Base-by-base conservation (phyloP, 2,888 invertebrate species). In the Polydrusus pterygomalis region DNA sequence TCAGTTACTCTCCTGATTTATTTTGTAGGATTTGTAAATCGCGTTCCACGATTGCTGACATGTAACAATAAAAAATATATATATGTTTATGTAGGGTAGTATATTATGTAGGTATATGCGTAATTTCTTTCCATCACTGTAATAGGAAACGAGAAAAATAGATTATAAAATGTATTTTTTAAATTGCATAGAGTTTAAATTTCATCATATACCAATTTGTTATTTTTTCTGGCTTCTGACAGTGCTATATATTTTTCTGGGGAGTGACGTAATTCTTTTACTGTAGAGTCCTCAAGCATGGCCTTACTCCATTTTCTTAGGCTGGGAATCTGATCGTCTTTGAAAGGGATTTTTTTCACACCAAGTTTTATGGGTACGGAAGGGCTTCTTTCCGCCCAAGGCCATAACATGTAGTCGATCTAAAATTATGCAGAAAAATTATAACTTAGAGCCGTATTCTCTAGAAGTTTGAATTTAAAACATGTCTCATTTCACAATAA, bases 371-470 rank as follows among this genome's bases (percentile, higher is more conserved):
- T 69, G 18, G 67, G 74, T n/a, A 83, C 60, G n/a, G 75, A 60
- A 13, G 81, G 81, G 1, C 79, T 80, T 15, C 84, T 65, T 79
- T 85, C 85, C 7, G 80, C 84, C 83, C 83, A 85, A 13, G 85
- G 85, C 85, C 85, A 85, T 54, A 85, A 65, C 83, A 85, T 83
- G 69, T 81, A 85, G 79, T 85, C 85, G n/a, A 84, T 78, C 83
- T 84, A 47, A 72, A 75, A 65, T 25, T 5, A n/a, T 67, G 64
- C 18, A 56, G 15, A 38, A 1, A 25, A n/a, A n/a, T n/a, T n/a
- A n/a, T n/a, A n/a, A n/a, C n/a, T n/a, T n/a, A n/a, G n/a, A n/a
- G n/a, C n/a, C n/a, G n/a, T n/a, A n/a, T n/a, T n/a, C n/a, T n/a
- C n/a, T n/a, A n/a, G n/a, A n/a, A n/a, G n/a, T n/a, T n/a, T n/a